Evolutionary conservation across 2,888 invertebrate genomes (phyloP), one percentile per base, ranked within the genome.

Genomic region (Labia minor): DNA sequence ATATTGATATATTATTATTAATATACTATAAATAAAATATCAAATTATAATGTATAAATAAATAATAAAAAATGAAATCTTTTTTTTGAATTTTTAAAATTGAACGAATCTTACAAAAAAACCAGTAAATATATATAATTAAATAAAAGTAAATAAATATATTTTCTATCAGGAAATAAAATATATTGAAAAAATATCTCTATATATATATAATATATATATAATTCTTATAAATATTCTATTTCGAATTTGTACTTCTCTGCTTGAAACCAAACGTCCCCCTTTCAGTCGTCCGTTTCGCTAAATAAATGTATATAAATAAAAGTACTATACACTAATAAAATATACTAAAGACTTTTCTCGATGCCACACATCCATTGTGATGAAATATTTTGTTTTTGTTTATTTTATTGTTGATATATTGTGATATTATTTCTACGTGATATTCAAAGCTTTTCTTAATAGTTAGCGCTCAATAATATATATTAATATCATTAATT

Each of bases 241-340:
- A 26, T 26, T 26, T 26, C 26, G 26, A 26, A 3, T 26, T 26
- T 26, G 26, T 26, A 72, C n/a, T 69, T 66, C 62, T 67, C 68
- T 67, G 62, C 20, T 33, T 26, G 10, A 63, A 62, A 65, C 65
- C 49, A 49, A 49, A 10, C 16, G 14, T 49, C 49, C 49, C 49
- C 49, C 49, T n/a, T 16, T 67, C 8, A 14, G 19, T 20, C 33
- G 20, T 62, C 33, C 37, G 21, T 49, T 18, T 19, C 19, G 19
- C 37, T 18, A 49, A 4, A 66, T 66, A 66, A 21, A 66, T 63
- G 26, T 63, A 63, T 66, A 62, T 66, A 66, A 63, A 26, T 66
- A 66, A 4, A 37, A 18, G 18, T 33, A 18, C 18, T 21, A 65
- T 20, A 1, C 33, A 49, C 19, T 37, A n/a, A 49, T 65, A 20